A percentile compares a stretch with the other conserved stretches of the same genome.
Conservation (phyloP, 2,113 vertebrate species). For the Pomatorhinus ruficollis region DNA sequence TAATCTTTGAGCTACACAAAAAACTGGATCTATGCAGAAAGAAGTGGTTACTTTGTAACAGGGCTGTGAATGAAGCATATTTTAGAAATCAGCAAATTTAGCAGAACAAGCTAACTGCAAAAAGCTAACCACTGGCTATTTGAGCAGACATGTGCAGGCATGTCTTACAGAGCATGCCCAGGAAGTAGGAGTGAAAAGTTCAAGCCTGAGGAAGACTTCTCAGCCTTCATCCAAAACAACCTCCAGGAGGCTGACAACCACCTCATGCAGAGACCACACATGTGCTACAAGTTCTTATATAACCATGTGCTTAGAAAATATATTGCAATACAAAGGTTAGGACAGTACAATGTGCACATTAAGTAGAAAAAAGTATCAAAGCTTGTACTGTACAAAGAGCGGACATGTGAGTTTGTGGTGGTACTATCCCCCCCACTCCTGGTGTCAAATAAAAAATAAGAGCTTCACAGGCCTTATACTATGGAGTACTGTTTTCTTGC, state of each 20-base stretch:
- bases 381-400: background rate
- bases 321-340: background rate
- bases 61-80: accelerated
- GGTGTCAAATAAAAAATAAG: accelerated
- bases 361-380: background rate
- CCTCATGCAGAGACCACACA: accelerated
- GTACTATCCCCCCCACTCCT: background rate
- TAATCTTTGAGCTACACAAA: background rate
- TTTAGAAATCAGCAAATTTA: background rate
- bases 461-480: too few species aligned
- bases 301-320: background rate
- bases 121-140: background rate
- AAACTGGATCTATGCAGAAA: background rate
- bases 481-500: background rate
- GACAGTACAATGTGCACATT: background rate
- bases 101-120: background rate
- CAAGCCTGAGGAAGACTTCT: background rate
- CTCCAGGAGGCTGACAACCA: background rate
- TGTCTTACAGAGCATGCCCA: accelerated
- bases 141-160: background rate
- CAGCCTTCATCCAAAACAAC: background rate
- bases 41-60: background rate
- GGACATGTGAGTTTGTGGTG: background rate
- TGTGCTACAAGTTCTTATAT: background rate
- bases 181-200: background rate